Evolutionary conservation across 2,797 vertebrate genomes (phyloP).

Genomic region (Enteromius radiatus): DNA sequence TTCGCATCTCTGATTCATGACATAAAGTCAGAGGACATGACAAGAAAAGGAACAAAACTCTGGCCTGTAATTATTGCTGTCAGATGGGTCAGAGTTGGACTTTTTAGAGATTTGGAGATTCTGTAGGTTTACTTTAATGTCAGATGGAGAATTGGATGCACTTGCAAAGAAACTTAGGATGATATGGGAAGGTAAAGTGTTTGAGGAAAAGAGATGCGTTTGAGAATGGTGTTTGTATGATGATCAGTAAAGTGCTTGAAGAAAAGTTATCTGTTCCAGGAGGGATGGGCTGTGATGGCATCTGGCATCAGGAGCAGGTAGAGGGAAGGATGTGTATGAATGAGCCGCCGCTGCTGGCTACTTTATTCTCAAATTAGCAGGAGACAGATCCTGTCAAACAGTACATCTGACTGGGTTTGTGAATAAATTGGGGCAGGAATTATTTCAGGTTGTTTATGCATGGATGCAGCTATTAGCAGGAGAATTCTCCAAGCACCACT

Average conservation of each 20-base stretch:
- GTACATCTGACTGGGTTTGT: conserved; percentile 34
- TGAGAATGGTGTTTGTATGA: conserved; percentile 13
- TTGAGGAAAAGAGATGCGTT: background rate
- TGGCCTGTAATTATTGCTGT: conserved; percentile 27
- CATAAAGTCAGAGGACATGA: background rate
- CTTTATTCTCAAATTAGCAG: conserved; percentile 39
- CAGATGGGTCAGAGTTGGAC: conserved; percentile 3
- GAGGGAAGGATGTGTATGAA: conserved; percentile 11
- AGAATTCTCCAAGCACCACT: conserved; percentile 71
- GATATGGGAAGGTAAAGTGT: background rate
- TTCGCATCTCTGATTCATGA: too few relatives aligned
- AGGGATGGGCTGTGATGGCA: background rate
- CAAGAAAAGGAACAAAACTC: background rate
- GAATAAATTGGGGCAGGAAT: conserved; percentile 51
- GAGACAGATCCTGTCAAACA: conserved; percentile 24
- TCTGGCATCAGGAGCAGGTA: background rate
- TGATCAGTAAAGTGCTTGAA: background rate
- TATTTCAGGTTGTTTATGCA: conserved; percentile 70
- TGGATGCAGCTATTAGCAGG: conserved; percentile 74
- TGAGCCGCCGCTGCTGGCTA: background rate
- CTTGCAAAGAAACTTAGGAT: background rate
- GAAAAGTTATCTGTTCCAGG: background rate
- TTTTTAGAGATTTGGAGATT: background rate
- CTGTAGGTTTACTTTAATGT: background rate
- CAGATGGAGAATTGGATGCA: background rate